A percentile compares a stretch with the other conserved stretches of the same genome.
Conservation (phyloP, 2,113 vertebrate genomes). For the Leptodactylus fuscus region DNA sequence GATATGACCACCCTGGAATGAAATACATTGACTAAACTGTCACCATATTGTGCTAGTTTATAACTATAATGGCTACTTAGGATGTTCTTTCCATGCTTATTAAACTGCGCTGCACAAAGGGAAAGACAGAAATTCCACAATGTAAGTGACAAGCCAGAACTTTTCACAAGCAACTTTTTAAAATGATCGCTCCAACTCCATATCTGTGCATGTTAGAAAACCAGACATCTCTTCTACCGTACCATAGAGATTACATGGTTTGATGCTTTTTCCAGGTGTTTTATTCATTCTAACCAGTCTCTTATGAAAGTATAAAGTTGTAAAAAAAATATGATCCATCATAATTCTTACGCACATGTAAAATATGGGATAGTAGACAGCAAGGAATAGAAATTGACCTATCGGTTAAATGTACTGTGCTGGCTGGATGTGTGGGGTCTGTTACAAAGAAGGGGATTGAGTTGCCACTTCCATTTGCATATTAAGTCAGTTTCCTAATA, state of each 20-base stretch:
- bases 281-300: background rate
- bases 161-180: background rate
- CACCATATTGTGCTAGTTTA: background rate
- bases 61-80: slow-evolving; percentile 23
- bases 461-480: no score
- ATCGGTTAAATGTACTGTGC: background rate
- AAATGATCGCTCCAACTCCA: background rate
- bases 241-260: no score
- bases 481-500: no score
- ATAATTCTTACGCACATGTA: no score
- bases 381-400: background rate
- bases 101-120: slow-evolving; percentile 15
- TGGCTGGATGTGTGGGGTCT: no score
- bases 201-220: background rate
- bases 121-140: background rate
- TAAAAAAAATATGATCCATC: no score
- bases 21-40: background rate
- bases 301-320: no score
- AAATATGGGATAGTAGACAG: background rate
- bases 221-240: no score
- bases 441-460: no score
- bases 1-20: background rate
- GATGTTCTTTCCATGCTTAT: slow-evolving; percentile 32
- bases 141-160: slow-evolving; percentile 14
- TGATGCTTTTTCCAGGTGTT: background rate